These are phyloP conservation scores for Sclerurus mexicanus DNA, from an alignment of 2,113 vertebrate genomes.

Conservation along the genomic window DNA sequence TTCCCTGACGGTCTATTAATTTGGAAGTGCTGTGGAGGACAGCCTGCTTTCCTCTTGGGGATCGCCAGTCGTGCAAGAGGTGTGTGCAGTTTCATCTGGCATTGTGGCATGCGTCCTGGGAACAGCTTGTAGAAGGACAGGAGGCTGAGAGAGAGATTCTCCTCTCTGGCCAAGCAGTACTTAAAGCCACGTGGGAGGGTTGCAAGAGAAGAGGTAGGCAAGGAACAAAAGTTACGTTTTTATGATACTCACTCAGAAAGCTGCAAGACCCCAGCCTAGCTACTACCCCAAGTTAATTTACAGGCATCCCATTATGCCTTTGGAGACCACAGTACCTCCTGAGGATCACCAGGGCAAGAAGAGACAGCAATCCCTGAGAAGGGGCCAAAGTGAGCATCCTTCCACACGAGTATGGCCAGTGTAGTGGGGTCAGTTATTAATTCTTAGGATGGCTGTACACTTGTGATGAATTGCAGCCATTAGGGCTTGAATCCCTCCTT, in stretches of 20 bases:
- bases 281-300: not conserved
- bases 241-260: not conserved
- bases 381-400: not conserved
- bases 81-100: not conserved
- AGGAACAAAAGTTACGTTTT: not conserved
- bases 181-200: not conserved
- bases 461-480: not conserved
- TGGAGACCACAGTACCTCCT: not conserved
- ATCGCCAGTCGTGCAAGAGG: not conserved
- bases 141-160: not conserved
- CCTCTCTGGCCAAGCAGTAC: not conserved
- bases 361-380: not conserved
- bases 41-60: not conserved
- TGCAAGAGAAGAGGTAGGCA: not conserved
- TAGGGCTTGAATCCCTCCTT: not conserved
- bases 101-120: not conserved
- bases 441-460: not conserved
- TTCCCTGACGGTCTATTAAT: not conserved
- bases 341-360: not conserved
- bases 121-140: not conserved
- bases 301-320: not conserved
- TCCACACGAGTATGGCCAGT: rapidly evolving
- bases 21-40: not conserved
- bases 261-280: not conserved
- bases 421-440: not conserved